These are phyloP conservation scores for Cydia strobilella DNA, from an alignment of 1,140 invertebrate species.

Conservation along the genomic window DNA sequence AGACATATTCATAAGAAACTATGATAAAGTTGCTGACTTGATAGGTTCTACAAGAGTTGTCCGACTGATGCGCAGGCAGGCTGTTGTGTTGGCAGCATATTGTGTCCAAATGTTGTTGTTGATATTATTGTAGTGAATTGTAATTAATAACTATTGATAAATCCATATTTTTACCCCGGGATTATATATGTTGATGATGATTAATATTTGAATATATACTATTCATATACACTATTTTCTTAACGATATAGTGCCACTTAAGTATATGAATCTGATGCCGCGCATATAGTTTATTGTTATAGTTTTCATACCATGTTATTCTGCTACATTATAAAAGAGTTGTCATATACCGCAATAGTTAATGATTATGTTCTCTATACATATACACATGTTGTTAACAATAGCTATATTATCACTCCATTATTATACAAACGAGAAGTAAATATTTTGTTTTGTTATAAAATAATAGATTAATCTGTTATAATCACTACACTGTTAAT, in stretches of 20 bases:
- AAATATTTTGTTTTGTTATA: constrained; percentile 75
- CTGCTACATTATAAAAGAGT: constrained; percentile 55
- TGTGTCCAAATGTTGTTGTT: constrained; percentile 69
- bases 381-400: constrained; percentile 72
- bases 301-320: constrained; percentile 72
- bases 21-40: constrained; percentile 1
- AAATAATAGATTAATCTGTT: constrained; percentile 75
- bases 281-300: constrained; percentile 72
- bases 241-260: constrained; percentile 63
- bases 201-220: constrained; percentile 66
- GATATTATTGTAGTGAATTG: constrained; percentile 71
- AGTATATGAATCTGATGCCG: constrained; percentile 50
- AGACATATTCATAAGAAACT: constrained; percentile 9
- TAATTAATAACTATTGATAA: constrained; percentile 69
- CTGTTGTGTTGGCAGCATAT: constrained; percentile 46
- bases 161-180: constrained; percentile 65
- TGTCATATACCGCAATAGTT: constrained; percentile 64
- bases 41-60: constrained; percentile 27
- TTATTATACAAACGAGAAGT: constrained; percentile 67
- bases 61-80: constrained; percentile 40
- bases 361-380: constrained; percentile 66
- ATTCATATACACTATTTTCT: constrained; percentile 76
- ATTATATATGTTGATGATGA: constrained; percentile 65
- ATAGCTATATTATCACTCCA: constrained; percentile 57
- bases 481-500: constrained; percentile 59